Percentiles rank a stretch among this genome's conserved stretches.
phyloP scores from a whole-genome alignment of 2,113 vertebrate genomes.

The Toxostoma redivivum region DNA sequence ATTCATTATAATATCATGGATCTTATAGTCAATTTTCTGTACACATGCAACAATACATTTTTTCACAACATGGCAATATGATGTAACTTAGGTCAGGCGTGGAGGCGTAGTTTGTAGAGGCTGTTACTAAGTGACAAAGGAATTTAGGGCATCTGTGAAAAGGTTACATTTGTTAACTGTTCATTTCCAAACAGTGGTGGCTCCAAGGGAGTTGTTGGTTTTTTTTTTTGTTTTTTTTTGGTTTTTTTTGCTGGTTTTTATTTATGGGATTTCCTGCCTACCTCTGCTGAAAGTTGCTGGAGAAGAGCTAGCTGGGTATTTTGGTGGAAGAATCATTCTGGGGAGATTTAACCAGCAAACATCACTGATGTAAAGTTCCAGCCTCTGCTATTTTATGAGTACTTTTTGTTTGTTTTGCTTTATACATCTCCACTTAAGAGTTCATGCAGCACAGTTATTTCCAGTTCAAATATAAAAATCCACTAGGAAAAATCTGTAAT shows the following conservation, averaged over 20 bases:
- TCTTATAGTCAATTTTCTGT: neutral
- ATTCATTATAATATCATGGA: neutral
- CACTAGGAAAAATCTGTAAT: neutral
- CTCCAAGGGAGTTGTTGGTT: neutral
- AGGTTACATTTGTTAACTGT: neutral
- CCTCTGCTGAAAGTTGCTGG: neutral
- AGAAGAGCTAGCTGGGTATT: neutral
- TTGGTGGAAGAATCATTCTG: neutral
- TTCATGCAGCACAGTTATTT: neutral
- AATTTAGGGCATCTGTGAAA: slow-evolving; percentile 4
- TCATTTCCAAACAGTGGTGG: neutral
- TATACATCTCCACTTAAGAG: neutral
- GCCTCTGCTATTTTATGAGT: neutral
- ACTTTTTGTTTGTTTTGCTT: neutral
- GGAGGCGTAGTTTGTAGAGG: neutral
- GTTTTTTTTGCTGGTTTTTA: neutral
- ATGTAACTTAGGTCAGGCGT: neutral
- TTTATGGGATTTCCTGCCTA: neutral
- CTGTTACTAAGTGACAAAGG: slow-evolving; percentile 15
- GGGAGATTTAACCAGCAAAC: neutral
- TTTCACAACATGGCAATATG: neutral
- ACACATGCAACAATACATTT: neutral
- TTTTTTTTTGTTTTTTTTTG: neutral
- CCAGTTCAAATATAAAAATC: neutral
- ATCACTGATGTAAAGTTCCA: neutral